Base-by-base conservation (phyloP, 37 sponge, comb jelly and placozoan species). In the Ephydatia muelleri region DNA sequence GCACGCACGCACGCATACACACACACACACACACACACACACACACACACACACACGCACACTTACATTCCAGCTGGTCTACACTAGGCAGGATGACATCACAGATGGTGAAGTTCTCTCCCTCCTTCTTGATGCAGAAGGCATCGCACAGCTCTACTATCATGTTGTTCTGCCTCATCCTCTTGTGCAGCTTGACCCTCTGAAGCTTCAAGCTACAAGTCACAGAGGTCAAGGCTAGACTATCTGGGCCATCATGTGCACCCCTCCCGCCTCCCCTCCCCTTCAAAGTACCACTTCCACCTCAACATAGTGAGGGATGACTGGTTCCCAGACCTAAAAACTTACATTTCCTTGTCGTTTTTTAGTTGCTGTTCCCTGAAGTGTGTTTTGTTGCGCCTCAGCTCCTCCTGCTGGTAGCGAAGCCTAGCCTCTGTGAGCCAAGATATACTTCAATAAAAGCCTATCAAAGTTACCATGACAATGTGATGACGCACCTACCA, bases 11-110 rank as follows among this genome's bases (percentile, higher is more conserved):
- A 43, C 6, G 43, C 3, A 43, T 6, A 14, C 16, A 11, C 16
- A 57, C 57, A 16, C 19, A 16, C 1, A 21, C 57, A 57, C 16
- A 1, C 57, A 57, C 16, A 1, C 0, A 57, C 19, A 21, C 57
- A 57, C 57, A 57, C 57, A 57, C 16, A 57, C 1, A 1, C 12
- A 57, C 57, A 57, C 12, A 5, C 1, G 5, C 1, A 19, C 26
- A 72, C 88, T 87, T 67, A 87, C 88, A 71, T 3, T 85, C 86
- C 26, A 85, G 57, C 26, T 80, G 85, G 72, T 90, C 90, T 30
- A 78, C 81, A 43, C 76, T 81, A 13, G 86, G 90, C 31, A 90
- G 82, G 68, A 85, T 85, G 68, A 90, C 79, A 23, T 85, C 78
- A 38, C 90, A 90, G 27, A 90, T 90, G 38, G 90, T 82, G 38